phyloP scores from a whole-genome alignment of 2,888 invertebrate genomes.

The Drosophila koepferae region DNA sequence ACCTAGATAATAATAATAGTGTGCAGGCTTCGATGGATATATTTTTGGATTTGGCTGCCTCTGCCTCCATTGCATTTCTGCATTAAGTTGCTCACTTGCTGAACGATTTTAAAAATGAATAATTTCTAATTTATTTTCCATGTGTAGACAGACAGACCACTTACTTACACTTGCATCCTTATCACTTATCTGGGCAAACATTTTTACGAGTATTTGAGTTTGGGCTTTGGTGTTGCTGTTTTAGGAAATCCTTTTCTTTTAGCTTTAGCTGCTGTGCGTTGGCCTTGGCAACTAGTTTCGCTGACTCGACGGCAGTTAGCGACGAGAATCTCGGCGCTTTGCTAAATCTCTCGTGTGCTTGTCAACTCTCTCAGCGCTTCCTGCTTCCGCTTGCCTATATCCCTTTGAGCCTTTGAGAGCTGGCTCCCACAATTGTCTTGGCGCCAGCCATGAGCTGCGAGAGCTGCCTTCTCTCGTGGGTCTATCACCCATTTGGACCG shows the following conservation, averaged over 20 bases:
- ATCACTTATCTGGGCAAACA: neutral
- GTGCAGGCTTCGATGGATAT: too few relatives aligned
- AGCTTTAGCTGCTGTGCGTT: neutral
- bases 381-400: constrained; percentile 30
- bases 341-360: constrained; percentile 35
- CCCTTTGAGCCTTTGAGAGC: constrained; percentile 20
- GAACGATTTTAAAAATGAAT: too few relatives aligned
- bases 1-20: too few relatives aligned
- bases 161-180: neutral
- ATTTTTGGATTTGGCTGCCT: too few relatives aligned
- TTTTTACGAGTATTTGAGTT: constrained; percentile 12
- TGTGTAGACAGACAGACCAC: too few relatives aligned
- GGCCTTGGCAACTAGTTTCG: constrained; percentile 46
- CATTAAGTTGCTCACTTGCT: too few relatives aligned
- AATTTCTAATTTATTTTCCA: too few relatives aligned
- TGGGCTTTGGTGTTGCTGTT: constrained; percentile 2
- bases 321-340: constrained; percentile 28
- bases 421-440: constrained; percentile 22
- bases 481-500: constrained; percentile 18
- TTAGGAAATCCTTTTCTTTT: constrained; percentile 2
- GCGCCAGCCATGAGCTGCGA: constrained; percentile 14
- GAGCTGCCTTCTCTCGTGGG: neutral
- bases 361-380: constrained; percentile 3
- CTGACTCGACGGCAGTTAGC: constrained; percentile 42
- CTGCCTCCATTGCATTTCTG: too few relatives aligned